Evolutionary conservation across 2,113 vertebrate species (phyloP).

Genomic region (Proteles cristata): DNA sequence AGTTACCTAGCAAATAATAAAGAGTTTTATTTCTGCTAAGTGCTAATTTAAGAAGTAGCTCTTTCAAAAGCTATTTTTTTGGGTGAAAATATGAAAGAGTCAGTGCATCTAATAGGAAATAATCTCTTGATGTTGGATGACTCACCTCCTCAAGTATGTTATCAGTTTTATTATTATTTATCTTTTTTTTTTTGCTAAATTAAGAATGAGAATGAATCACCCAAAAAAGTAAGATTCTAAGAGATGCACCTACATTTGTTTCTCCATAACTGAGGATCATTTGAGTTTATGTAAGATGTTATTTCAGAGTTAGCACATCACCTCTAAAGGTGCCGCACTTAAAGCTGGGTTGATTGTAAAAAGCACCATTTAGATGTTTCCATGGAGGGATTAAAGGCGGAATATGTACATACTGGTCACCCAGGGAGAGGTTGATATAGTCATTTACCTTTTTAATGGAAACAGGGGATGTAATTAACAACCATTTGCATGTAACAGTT

Average conservation of each 20-base stretch:
- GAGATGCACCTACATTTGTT: neutral
- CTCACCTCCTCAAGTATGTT: neutral
- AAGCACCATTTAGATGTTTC: constrained; percentile 77
- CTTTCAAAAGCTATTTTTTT: neutral
- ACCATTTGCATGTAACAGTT: constrained; percentile 4
- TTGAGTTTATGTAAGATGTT: constrained; percentile 74
- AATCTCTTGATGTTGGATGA: constrained; percentile 34
- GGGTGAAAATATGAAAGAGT: neutral
- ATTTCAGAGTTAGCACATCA: constrained; percentile 78
- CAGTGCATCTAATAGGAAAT: neutral
- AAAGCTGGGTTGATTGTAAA: constrained; percentile 79
- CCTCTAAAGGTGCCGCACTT: constrained; percentile 67
- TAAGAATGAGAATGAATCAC: constrained; percentile 43
- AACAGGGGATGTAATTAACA: constrained; percentile 84
- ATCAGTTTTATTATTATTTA: constrained; percentile 64
- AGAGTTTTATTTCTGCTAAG: constrained; percentile 52
- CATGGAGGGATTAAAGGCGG: neutral
- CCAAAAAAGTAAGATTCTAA: neutral
- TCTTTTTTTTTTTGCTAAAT: constrained; percentile 36
- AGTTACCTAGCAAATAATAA: constrained; percentile 29
- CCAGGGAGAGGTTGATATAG: constrained; percentile 84
- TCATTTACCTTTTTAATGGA: constrained; percentile 83
- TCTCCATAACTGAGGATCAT: neutral
- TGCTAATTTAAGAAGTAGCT: constrained; percentile 41
- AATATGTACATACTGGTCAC: constrained; percentile 72